Conservation (phyloP, 2,888 invertebrate genomes). For the Crematogaster levior region DNA sequence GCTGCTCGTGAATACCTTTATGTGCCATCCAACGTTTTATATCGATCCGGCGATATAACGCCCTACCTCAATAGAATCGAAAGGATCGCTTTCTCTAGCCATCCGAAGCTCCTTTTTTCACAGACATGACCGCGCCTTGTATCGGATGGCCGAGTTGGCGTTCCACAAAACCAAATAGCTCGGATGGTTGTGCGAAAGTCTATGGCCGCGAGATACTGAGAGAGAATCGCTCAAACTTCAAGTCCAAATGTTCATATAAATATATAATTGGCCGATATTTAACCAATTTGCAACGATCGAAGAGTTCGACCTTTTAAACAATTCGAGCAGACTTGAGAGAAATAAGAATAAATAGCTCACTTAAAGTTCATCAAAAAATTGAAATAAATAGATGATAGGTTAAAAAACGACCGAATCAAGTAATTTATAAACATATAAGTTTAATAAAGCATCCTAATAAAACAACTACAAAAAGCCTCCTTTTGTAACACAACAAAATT, state of each 20-base stretch:
- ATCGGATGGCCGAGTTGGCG: slow-evolving; percentile 67
- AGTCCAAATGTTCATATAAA: background rate
- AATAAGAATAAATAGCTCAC: background rate
- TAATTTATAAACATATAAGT: no score
- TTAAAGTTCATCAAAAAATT: background rate
- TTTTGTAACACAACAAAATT: no score
- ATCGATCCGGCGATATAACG: slow-evolving; percentile 39
- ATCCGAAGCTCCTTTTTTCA: slow-evolving; percentile 14
- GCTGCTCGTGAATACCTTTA: slow-evolving; percentile 18
- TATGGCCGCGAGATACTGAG: background rate
- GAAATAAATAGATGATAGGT: no score
- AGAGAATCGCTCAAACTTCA: background rate
- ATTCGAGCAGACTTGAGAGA: background rate
- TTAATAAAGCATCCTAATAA: no score
- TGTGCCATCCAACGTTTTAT: slow-evolving; percentile 19
- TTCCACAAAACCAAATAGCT: slow-evolving; percentile 11
- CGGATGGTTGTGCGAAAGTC: slow-evolving; percentile 33
- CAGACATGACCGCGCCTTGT: slow-evolving; percentile 20
- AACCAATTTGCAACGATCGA: background rate
- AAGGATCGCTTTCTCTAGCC: slow-evolving; percentile 26
- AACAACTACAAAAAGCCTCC: no score
- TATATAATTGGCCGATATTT: background rate
- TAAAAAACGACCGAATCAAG: no score
- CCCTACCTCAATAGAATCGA: slow-evolving; percentile 1
- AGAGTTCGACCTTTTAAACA: background rate